Evolutionary conservation across 2,888 invertebrate genomes (phyloP), one percentile per base, ranked within the genome.

Genomic region (Meganola albula): DNA sequence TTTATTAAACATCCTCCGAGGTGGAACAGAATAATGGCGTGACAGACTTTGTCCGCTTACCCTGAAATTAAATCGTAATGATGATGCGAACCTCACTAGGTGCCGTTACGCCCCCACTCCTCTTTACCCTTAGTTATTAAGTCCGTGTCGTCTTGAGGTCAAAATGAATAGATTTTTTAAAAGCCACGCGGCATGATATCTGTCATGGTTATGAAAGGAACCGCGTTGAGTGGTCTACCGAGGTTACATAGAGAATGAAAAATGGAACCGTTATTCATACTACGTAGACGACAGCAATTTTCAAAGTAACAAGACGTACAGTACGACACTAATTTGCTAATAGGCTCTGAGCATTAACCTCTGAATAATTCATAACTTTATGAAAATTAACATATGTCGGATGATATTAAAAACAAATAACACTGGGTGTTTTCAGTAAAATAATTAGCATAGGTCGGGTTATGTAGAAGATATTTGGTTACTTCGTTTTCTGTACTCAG

Each of bases 1-100:
- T 82, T 82, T 82, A 82, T 80, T 77, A 83, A 83, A 78, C 80
- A 78, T 74, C 76, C 78, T 74, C 68, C 68, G 73, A 79, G 79
- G 78, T 77, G 76, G 79, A 80, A 82, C 75, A 67, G 70, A 74
- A 82, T 83, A 84, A 84, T 83, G 77, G 79, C 63, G 60, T 54
- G 62, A 68, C 65, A 74, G 82, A 79, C 78, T 78, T 80, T 77
- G 82, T 78, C 62, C 75, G 74, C 73, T 76, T 80, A 77, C 75
- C 73, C 70, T 65, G 65, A 77, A 80, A 82, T 84, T 82, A 79
- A 84, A 84, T 79, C 69, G 76, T 79, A 83, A 82, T 76, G 79
- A 77, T 76, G 83, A 80, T 78, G 74, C 76, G 70, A 66, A 65
- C 68, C 67, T 66, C 73, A 71, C 66, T 74, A 68, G 66, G 66